Base-by-base conservation (phyloP, 2,888 invertebrate species). In the Xestia sexstrigata region DNA sequence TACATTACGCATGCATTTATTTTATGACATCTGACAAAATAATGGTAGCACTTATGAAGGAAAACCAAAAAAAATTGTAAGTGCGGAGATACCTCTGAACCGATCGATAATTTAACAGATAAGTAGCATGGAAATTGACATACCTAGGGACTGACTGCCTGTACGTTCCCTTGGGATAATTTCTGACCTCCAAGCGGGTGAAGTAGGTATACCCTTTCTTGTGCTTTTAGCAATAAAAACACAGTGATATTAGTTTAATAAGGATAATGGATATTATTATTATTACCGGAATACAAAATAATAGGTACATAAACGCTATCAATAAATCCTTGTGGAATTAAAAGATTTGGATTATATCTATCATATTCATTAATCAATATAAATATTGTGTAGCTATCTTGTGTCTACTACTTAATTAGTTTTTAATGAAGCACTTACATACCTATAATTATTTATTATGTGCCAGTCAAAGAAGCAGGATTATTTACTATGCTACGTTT, bases 1-100 rank as follows among this genome's bases (percentile, higher is more conserved):
- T 45, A 35, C 26, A 67, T 67, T 71, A 71, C 15, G 11, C 7
- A 42, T 71, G 66, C 49, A 71, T 20, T 66, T 45, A 58, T 60
- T 66, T 45, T 39, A 79, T 45, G 35, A 71, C 17, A 23, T 42
- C 2, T 35, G 66, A 58, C 45, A 66, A 60, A 42, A 42, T 15
- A 60, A 35, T 13, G 26, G 35, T 76, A 55, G 23, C 17, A 35
- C 17, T 30, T 58, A 17, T 8, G 7, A 17, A 60, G 26, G 26
- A 60, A 17, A 60, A 60, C 8, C 6, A 58, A 26, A 26, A 58
- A 6, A 55, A n/a, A 26, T 55, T 49, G 8, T 49, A 55, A n/a
- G 5, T 58, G 55, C 15, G 7, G 5, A 55, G 15, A 15, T 26
- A 58, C 15, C 7, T 26, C 26, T 26, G 26, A 58, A 58, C 55